Evolutionary conservation across 2,113 vertebrate genomes (phyloP), one percentile per base, ranked within the genome.

Genomic region (Xerus inauris): DNA sequence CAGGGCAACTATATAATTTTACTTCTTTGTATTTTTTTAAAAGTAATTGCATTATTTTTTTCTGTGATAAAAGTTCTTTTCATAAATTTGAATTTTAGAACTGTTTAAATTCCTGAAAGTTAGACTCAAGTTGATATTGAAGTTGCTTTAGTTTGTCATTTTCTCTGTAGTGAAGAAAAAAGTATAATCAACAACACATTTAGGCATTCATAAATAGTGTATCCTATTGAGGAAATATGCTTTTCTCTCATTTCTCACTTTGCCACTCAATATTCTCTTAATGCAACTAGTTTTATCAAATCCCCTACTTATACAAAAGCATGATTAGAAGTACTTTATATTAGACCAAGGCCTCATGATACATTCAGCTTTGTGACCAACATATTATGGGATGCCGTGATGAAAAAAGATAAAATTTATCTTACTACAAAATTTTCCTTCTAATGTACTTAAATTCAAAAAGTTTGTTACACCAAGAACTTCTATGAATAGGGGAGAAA

Each of bases 21-120:
- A 77, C 26, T 75, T 79, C 47, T 94, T 93, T 67, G 38, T 59
- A 45, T 42, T 92, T 92, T 94, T 87, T 67, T 13, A 75, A 65
- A 75, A 65, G 13, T 67, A 67, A 87, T 22, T 57, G 6, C 1
- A n/a, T 54, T 8, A 54, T 9, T 62, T 79, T 82, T 95, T 62
- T 49, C 42, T 51, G 42, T 40, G 24, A 75, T 49, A 72, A 79
- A 76, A 91, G 38, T 91, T 73, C 9, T 40, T 90, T 65, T 57
- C 6, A 87, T 71, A 87, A 47, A 30, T 5, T 65, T 51, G 67
- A 91, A 67, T 92, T 94, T 40, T 87, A 82, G 47, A 76, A 26
- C 32, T 94, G 17, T 51, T 76, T n/a, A 65, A 91, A 71, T 8
- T 54, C 8, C 22, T 47, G 14, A 59, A 92, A 79, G 28, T 88